Evolutionary conservation across 2,888 invertebrate genomes (phyloP), one percentile per base, ranked within the genome.

Genomic region (Chelonus formosanus): DNA sequence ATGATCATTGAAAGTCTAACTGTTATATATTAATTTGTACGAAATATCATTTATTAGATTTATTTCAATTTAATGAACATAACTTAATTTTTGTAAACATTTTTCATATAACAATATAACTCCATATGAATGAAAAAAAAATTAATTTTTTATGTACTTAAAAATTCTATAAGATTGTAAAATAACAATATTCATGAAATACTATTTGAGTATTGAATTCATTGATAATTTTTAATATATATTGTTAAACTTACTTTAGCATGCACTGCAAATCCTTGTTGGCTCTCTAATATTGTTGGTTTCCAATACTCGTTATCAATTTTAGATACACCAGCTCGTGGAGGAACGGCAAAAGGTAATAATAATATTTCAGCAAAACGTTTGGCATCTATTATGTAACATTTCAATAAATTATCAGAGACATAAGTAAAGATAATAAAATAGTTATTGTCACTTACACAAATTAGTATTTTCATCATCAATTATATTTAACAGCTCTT

Each of bases 401-500:
- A 5, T 40, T n/a, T n/a, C n/a, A 47, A 47, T 5, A 6, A 47
- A 47, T n/a, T n/a, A 47, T 47, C 2, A 47, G 8, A n/a, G 20
- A n/a, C 5, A n/a, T 47, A 47, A n/a, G 5, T 4, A 47, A 47
- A 1, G 3, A 10, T 10, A n/a, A 47, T 4, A 47, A n/a, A 6
- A 47, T 8, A 47, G 2, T 47, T 47, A 47, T 47, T 5, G n/a
- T 47, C n/a, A n/a, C 47, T 47, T 47, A 47, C 47, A 47, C n/a
- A 10, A n/a, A 47, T 47, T n/a, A 47, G 4, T 6, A 47, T 2
- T 10, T 47, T 47, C 47, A n/a, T 47, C 47, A n/a, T 47, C 7
- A 47, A 47, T 47, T 47, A 47, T 47, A 4, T 47, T 47, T 47
- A 47, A 47, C 8, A 47, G 47, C n/a, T n/a, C n/a, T 47, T 47